Evolutionary conservation across 2,113 vertebrate species (phyloP), one percentile per base, ranked within the genome.

Genomic region (Salvelinus namaycush): DNA sequence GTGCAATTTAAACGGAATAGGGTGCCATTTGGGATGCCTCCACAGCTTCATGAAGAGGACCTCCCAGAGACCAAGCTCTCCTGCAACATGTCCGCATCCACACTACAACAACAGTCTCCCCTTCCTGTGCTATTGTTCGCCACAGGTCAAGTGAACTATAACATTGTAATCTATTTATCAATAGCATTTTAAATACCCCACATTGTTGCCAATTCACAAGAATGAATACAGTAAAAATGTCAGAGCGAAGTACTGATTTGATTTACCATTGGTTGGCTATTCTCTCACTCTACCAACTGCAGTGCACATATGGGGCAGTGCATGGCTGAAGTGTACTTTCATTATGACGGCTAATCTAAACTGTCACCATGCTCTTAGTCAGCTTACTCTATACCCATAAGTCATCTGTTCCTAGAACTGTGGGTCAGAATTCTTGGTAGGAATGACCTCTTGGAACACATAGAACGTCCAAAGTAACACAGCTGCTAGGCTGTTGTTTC

Each of bases 81-180:
- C 49, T 54, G 6, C 31, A 31, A 68, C 67, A 68, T 68, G 27
- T 57, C 70, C 26, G 26, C 51, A 18, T 74, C 69, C 20, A n/a
- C 76, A 44, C 74, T 57, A 9, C 12, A 39, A 68, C 67, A 18
- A 9, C 24, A 71, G 12, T 57, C 70, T 75, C 9, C 27, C 12
- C 76, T 83, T 89, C 84, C 88, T 83, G 78, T 20, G 70, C 73
- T 68, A 83, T 89, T 88, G 87, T 90, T 88, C 76, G 1, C 13
- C 18, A 8, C 67, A 34, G n/a, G 68, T 54, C 16, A 22, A 49
- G 78, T 75, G 64, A 51, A 78, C 80, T 80, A 68, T 26, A 80
- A 74, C 31, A 68, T 60, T 72, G 16, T 68, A 27, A 12, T 81
- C 31, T 72, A 22, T 68, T 74, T 72, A 73, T 72, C 76, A 75